These are phyloP conservation scores for Marisa cornuarietis DNA, from an alignment of 1,140 invertebrate species.

Conservation along the genomic window DNA sequence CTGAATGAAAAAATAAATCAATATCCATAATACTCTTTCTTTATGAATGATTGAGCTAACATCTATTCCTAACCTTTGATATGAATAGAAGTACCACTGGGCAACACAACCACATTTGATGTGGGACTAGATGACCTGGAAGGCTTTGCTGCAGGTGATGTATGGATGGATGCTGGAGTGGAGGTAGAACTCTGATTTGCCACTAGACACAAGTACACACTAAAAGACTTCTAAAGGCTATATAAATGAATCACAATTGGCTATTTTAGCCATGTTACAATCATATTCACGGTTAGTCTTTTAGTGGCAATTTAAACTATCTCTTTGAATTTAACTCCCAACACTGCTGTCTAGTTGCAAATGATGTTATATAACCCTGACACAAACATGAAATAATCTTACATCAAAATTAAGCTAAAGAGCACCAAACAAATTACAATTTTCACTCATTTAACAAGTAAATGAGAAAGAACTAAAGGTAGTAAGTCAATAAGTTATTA, in stretches of 20 bases:
- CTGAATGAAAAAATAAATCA: not conserved
- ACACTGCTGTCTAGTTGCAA: no score
- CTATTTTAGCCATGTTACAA: no score
- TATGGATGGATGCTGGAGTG: not conserved
- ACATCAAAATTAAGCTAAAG: no score
- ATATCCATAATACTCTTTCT: not conserved
- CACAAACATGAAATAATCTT: no score
- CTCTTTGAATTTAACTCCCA: no score
- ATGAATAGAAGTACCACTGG: constrained; percentile 63
- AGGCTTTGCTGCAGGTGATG: constrained; percentile 37
- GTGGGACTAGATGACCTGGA: constrained; percentile 55
- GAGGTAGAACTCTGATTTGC: constrained; percentile 9
- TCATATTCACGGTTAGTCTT: no score
- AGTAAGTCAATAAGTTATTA: not conserved
- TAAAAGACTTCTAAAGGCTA: not conserved
- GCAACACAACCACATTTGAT: constrained; percentile 62
- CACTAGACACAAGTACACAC: not conserved
- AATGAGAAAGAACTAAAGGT: not conserved
- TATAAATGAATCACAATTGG: not conserved
- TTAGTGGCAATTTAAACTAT: no score
- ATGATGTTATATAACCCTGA: no score
- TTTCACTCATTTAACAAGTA: no score
- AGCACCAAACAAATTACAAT: no score
- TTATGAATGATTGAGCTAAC: not conserved
- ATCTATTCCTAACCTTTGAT: constrained; percentile 56